phyloP scores from a whole-genome alignment of 2,113 vertebrate species.

The Myocastor coypus region DNA sequence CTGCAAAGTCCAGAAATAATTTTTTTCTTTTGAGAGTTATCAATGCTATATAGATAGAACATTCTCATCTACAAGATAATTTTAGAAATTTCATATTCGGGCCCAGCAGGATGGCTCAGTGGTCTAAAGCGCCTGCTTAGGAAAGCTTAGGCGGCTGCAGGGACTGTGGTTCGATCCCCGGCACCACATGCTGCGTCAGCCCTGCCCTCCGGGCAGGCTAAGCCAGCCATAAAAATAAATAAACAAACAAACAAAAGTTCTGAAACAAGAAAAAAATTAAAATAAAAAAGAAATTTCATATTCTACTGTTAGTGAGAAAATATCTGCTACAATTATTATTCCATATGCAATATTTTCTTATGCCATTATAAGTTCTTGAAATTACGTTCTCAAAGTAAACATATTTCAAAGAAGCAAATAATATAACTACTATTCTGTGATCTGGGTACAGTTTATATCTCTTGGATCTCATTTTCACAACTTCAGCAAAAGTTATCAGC shows the following conservation, averaged over 20 bases:
- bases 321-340: not conserved
- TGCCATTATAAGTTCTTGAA: slow-evolving; percentile 19
- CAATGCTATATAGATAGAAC: not conserved
- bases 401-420: not conserved
- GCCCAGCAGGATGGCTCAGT: no score
- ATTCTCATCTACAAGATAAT: not conserved
- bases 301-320: slow-evolving; percentile 5
- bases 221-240: no score
- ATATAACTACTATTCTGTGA: not conserved
- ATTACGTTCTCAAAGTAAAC: slow-evolving; percentile 20
- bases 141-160: no score
- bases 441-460: not conserved
- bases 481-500: not conserved
- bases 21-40: slow-evolving; percentile 43
- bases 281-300: not conserved
- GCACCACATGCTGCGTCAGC: no score
- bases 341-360: not conserved
- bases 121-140: no score
- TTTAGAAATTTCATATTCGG: not conserved
- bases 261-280: no score
- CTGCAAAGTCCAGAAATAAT: not conserved
- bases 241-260: no score
- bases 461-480: slow-evolving; percentile 10
- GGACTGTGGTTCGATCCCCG: no score
- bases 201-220: no score